These are phyloP conservation scores for Venturia canescens DNA, from an alignment of 1,140 invertebrate species.

Conservation along the genomic window DNA sequence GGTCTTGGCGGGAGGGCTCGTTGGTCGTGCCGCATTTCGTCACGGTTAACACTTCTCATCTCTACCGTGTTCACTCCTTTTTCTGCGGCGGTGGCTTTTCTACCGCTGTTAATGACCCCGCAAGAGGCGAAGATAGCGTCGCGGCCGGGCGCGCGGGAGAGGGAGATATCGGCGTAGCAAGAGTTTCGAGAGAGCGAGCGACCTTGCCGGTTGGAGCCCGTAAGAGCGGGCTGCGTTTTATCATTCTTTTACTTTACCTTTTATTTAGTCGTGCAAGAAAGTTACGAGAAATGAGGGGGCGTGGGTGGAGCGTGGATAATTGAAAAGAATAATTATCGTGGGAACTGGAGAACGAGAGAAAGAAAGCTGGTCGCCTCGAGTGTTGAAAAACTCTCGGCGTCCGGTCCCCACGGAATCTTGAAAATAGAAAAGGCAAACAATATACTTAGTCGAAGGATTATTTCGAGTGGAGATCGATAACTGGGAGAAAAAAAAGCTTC, in stretches of 20 bases:
- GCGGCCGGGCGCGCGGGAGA: too few relatives aligned
- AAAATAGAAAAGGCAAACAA: too few relatives aligned
- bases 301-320: constrained; percentile 29
- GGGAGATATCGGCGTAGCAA: background rate
- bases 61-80: constrained; percentile 13
- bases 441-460: too few relatives aligned
- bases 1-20: constrained; percentile 35
- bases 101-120: constrained; percentile 29
- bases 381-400: background rate
- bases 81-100: constrained; percentile 11
- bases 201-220: constrained; percentile 2
- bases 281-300: background rate
- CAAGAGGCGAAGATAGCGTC: background rate
- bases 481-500: too few relatives aligned
- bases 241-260: too few relatives aligned
- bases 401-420: too few relatives aligned
- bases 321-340: background rate
- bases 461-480: background rate
- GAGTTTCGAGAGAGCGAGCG: constrained; percentile 27
- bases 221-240: background rate
- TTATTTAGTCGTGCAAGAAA: too few relatives aligned
- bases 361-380: too few relatives aligned
- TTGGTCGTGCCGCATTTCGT: constrained; percentile 27
- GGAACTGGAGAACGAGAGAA: background rate
- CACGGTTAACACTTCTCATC: constrained; percentile 39